Conservation (phyloP, 1,140 invertebrate genomes). For the Ectropis grisescens region DNA sequence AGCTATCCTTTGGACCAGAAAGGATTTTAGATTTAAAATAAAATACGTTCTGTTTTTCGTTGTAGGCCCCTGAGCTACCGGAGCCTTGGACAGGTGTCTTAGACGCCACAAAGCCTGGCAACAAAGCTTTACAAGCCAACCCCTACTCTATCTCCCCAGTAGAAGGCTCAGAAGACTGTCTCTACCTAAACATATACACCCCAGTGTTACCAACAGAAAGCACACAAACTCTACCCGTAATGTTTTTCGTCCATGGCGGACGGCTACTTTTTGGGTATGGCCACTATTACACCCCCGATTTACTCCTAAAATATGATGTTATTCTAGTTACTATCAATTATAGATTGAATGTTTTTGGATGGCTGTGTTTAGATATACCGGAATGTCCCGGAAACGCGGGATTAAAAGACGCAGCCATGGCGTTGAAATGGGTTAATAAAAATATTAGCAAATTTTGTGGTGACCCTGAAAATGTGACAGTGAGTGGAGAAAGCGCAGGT, state of each 20-base stretch:
- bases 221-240: conserved; percentile 53
- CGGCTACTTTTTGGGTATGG: conserved; percentile 66
- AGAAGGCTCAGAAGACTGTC: conserved; percentile 59
- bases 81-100: conserved; percentile 71
- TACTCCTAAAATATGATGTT: conserved; percentile 74
- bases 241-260: conserved; percentile 73
- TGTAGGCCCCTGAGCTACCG: conserved; percentile 56
- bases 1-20: too few relatives aligned
- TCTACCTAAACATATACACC: conserved; percentile 61
- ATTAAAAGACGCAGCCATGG: conserved; percentile 74
- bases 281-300: conserved; percentile 72
- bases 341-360: conserved; percentile 75
- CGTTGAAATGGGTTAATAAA: conserved; percentile 55
- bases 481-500: conserved; percentile 83
- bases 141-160: conserved; percentile 43
- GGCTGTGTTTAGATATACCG: conserved; percentile 71
- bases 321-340: conserved; percentile 81
- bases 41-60: conserved; percentile 4
- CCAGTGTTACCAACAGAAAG: conserved; percentile 36
- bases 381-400: conserved; percentile 77
- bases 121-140: conserved; percentile 63
- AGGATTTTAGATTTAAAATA: too few relatives aligned
- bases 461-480: conserved; percentile 76
- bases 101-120: conserved; percentile 71
- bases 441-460: conserved; percentile 78